These are phyloP conservation scores for Tachina fera DNA, from an alignment of 2,888 invertebrate genomes.

Conservation along the genomic window DNA sequence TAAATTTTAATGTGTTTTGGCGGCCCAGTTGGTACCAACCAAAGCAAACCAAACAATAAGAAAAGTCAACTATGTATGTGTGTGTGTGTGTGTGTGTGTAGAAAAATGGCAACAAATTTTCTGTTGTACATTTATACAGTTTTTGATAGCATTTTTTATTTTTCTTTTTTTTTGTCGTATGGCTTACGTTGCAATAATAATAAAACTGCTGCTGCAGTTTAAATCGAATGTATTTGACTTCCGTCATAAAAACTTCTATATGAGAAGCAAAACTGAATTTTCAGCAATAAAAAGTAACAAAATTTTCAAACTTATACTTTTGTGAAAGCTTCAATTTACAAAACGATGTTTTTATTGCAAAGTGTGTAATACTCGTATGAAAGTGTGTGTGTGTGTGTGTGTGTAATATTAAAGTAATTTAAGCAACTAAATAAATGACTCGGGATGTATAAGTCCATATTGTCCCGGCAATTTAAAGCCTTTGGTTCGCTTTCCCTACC, in stretches of 20 bases:
- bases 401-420: no score
- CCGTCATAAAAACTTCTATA: constrained; percentile 61
- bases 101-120: constrained; percentile 62
- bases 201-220: constrained; percentile 55
- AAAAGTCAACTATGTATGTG: constrained; percentile 56
- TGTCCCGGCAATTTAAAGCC: no score
- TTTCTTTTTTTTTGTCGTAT: constrained; percentile 4
- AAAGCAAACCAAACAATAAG: constrained; percentile 54
- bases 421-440: no score
- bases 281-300: neutral
- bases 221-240: constrained; percentile 66
- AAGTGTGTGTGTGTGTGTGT: no score
- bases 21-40: constrained; percentile 37
- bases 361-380: no score
- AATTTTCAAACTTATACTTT: neutral
- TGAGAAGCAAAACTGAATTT: constrained; percentile 7
- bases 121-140: constrained; percentile 28
- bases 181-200: constrained; percentile 60
- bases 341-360: neutral
- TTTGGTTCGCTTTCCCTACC: no score
- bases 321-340: neutral
- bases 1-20: constrained; percentile 12
- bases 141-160: constrained; percentile 29
- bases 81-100: constrained; percentile 1
- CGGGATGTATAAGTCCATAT: no score